Conservation (phyloP, 2,113 vertebrate genomes). For the Oncorhynchus gorbuscha region DNA sequence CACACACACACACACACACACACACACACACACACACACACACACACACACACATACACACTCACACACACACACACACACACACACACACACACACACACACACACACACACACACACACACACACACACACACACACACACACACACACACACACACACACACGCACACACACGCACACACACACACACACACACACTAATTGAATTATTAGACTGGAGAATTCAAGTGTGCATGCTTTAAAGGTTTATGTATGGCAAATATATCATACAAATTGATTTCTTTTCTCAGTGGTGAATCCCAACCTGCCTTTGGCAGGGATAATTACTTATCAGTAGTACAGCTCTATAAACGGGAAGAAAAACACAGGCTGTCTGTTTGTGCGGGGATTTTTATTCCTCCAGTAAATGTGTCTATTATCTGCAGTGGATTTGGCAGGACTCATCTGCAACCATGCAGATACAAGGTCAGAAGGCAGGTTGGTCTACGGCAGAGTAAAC, state of each 20-base stretch:
- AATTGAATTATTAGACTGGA: conserved; percentile 68
- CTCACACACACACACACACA: conserved; percentile 23
- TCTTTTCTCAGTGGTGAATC: conserved; percentile 45
- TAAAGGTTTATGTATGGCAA: conserved; percentile 64
- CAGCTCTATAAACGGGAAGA: conserved; percentile 64
- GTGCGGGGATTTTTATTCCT: conserved; percentile 58
- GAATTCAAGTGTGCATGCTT: conserved; percentile 56
- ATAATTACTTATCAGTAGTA: conserved; percentile 71
- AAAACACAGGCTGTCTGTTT: conserved; percentile 59
- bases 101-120: conserved; percentile 32
- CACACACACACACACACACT: conserved; percentile 44
- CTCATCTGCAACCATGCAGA: conserved; percentile 64
- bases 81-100: not conserved
- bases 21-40: conserved; percentile 12
- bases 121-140: conserved; percentile 27
- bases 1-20: conserved; percentile 35
- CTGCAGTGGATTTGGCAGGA: conserved; percentile 63
- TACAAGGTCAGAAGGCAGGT: conserved; percentile 66
- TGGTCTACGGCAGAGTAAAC: conserved; percentile 24
- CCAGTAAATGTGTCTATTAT: conserved; percentile 68
- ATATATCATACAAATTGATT: conserved; percentile 62
- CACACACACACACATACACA: conserved; percentile 30
- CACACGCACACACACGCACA: conserved; percentile 23
- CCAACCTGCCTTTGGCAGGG: conserved; percentile 65
- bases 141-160: conserved; percentile 20